phyloP scores from a whole-genome alignment of 2,113 vertebrate genomes.

The Chaetodon trifascialis region DNA sequence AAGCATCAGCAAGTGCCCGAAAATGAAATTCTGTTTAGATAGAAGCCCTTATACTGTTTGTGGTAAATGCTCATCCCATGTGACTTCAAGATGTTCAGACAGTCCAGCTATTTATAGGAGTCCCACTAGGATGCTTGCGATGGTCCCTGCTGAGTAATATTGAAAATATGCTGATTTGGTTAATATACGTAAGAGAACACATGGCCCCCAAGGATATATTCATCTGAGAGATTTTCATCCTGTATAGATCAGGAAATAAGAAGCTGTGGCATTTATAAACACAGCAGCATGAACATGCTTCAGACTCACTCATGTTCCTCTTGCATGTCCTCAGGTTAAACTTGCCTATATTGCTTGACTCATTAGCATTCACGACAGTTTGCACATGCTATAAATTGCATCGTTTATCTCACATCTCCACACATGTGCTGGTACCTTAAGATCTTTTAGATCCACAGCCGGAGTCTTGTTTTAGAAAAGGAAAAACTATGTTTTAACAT shows the following conservation, averaged over 20 bases:
- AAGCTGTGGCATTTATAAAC: too few relatives aligned
- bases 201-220: too few relatives aligned
- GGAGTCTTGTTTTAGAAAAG: conserved; percentile 37
- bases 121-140: not conserved
- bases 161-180: too few relatives aligned
- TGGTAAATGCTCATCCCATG: not conserved
- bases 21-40: too few relatives aligned
- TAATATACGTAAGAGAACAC: too few relatives aligned
- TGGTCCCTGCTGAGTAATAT: too few relatives aligned
- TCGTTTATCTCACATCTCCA: conserved; percentile 29
- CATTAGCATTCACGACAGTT: conserved; percentile 27
- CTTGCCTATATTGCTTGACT: too few relatives aligned
- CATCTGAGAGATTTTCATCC: too few relatives aligned
- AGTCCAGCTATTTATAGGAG: too few relatives aligned
- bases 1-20: too few relatives aligned
- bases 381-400: conserved; percentile 20
- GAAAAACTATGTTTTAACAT: conserved; percentile 37
- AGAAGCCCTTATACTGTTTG: not conserved
- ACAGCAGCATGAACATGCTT: not conserved
- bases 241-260: too few relatives aligned
- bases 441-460: conserved; percentile 23
- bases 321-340: not conserved
- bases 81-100: not conserved
- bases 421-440: conserved; percentile 7
- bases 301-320: not conserved